Base-by-base conservation (phyloP, 2,888 invertebrate genomes). In the Caenorhabditis plicata region DNA sequence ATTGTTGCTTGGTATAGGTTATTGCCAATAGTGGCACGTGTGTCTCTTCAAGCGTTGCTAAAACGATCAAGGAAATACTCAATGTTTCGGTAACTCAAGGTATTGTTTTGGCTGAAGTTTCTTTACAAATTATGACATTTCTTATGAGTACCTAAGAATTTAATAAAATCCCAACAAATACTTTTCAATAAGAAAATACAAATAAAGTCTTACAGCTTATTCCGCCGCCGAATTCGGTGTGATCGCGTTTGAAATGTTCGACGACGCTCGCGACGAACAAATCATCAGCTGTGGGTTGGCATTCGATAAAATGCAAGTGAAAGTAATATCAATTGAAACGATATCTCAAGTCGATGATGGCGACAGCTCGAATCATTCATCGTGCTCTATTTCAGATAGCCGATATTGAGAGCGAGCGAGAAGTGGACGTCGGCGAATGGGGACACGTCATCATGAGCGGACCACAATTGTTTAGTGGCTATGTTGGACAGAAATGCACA, bases 61-160 rank as follows among this genome's bases (percentile, higher is more conserved):
- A 51, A 27, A 50, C 47, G 26, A 22, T 56, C n/a, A 46, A 40
- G 13, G 32, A 56, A 35, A 49, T 50, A 9, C 42, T 67, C 1
- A 29, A 60, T 31, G 50, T 64, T 3, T 39, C 41, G 4, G n/a
- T 64, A 3, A 53, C 57, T 19, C 67, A 67, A 51, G 62, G 66
- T 66, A 41, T 15, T 17, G n/a, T n/a, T n/a, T n/a, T n/a, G n/a
- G n/a, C n/a, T n/a, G n/a, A n/a, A 29, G 31, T 29, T 11, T 29
- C 31, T 9, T 9, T 29, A n/a, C n/a, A n/a, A n/a, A n/a, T n/a
- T n/a, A n/a, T n/a, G n/a, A n/a, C n/a, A n/a, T n/a, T n/a, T n/a
- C n/a, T n/a, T n/a, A n/a, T n/a, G n/a, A n/a, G n/a, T n/a, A n/a
- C n/a, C n/a, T n/a, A n/a, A n/a, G n/a, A n/a, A n/a, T n/a, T n/a